These are phyloP conservation scores for Ferrisia virgata DNA, from an alignment of 2,888 invertebrate genomes.

Conservation along the genomic window DNA sequence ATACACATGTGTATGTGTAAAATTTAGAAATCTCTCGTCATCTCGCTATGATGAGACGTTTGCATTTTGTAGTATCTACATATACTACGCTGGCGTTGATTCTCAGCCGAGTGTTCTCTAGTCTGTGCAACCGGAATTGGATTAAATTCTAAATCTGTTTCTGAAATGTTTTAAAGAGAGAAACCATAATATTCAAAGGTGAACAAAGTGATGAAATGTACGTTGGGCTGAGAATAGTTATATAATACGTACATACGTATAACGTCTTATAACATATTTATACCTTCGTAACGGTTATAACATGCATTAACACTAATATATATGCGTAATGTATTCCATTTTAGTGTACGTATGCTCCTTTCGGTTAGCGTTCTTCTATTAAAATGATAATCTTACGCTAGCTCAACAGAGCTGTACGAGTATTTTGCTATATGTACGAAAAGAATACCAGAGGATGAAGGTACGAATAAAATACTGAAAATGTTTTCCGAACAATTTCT, in stretches of 20 bases:
- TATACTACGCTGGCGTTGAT: too few relatives aligned
- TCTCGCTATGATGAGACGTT: too few relatives aligned
- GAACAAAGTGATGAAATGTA: slow-evolving; percentile 22
- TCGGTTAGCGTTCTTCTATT: slow-evolving; percentile 24
- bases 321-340: slow-evolving; percentile 33
- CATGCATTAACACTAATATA: slow-evolving; percentile 33
- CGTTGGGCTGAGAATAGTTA: slow-evolving; percentile 11
- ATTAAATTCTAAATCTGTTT: slow-evolving; percentile 31
- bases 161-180: not conserved
- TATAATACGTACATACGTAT: not conserved
- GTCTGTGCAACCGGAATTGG: not conserved
- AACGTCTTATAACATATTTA: slow-evolving; percentile 33
- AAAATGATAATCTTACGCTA: slow-evolving; percentile 30
- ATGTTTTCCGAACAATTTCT: not conserved
- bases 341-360: slow-evolving; percentile 28
- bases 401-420: not conserved
- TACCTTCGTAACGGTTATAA: slow-evolving; percentile 22
- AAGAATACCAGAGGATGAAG: too few relatives aligned
- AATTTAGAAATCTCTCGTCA: too few relatives aligned
- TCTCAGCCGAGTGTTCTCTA: too few relatives aligned
- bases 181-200: not conserved
- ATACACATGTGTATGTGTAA: too few relatives aligned
- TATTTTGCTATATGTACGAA: not conserved
- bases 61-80: too few relatives aligned
- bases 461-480: too few relatives aligned